Evolutionary conservation across 2,797 vertebrate species (phyloP).

Genomic region (Typhlichthys eigenmanni): DNA sequence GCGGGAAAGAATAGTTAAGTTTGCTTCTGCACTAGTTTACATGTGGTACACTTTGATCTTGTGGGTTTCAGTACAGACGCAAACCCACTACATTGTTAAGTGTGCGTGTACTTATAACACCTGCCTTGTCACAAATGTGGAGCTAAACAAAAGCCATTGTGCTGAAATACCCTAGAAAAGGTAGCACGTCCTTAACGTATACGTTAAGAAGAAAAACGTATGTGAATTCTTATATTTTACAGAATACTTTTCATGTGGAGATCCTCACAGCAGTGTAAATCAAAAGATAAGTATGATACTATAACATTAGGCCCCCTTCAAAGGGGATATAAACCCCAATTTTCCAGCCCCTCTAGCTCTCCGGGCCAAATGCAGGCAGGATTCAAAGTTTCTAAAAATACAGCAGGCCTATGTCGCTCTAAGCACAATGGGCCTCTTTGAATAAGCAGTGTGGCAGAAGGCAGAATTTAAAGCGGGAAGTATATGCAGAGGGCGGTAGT

Average conservation of each 20-base stretch:
- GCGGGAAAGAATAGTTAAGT: slow-evolving; percentile 22
- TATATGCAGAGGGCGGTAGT: no score
- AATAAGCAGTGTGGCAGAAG: slow-evolving; percentile 47
- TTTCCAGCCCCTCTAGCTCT: no score
- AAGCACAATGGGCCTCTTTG: slow-evolving; percentile 59
- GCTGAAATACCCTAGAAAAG: slow-evolving; percentile 43
- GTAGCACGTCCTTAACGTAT: slow-evolving; percentile 30
- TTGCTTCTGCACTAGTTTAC: slow-evolving; percentile 61
- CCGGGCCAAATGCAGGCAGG: no score
- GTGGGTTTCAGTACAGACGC: slow-evolving; percentile 64
- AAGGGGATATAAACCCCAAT: no score
- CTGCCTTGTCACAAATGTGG: slow-evolving; percentile 66
- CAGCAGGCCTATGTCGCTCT: no score
- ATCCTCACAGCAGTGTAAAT: no score
- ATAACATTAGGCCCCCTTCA: no score
- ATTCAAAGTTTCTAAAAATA: no score
- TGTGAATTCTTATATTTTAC: no score
- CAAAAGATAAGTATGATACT: no score
- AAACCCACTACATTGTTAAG: slow-evolving; percentile 60
- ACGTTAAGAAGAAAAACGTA: not conserved
- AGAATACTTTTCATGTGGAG: no score
- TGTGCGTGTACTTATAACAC: slow-evolving; percentile 67
- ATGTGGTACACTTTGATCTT: slow-evolving; percentile 66
- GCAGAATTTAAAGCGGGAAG: no score
- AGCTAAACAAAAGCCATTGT: slow-evolving; percentile 50